These are phyloP conservation scores for Oedothorax gibbosus DNA, from an alignment of 1,140 invertebrate species.

Conservation along the genomic window DNA sequence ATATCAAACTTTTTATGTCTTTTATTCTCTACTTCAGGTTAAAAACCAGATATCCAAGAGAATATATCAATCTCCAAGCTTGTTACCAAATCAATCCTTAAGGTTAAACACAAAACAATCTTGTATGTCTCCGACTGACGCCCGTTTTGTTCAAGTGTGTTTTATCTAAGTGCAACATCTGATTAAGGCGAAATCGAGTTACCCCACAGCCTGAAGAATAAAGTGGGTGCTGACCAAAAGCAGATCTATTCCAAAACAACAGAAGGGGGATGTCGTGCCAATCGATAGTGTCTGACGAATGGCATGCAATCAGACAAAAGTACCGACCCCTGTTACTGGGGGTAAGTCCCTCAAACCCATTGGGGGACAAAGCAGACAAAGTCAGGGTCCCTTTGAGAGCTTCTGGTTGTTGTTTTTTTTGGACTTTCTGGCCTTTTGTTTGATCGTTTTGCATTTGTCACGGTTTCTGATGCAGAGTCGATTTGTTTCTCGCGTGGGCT, in stretches of 20 bases:
- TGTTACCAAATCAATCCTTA: no score
- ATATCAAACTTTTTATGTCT: no score
- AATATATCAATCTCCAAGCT: no score
- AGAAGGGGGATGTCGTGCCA: constrained; percentile 6
- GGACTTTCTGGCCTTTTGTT: constrained; percentile 12
- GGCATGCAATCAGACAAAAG: constrained; percentile 37
- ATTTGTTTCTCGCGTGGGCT: constrained; percentile 7
- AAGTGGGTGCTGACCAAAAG: background rate
- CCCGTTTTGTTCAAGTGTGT: no score
- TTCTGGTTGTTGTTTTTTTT: background rate
- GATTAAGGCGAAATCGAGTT: no score
- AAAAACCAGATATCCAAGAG: no score
- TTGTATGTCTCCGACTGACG: no score
- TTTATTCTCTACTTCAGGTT: no score
- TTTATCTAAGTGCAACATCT: no score
- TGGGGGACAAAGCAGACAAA: constrained; percentile 28
- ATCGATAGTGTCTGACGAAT: constrained; percentile 40
- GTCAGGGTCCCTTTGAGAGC: constrained; percentile 22
- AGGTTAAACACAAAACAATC: no score
- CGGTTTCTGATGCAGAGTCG: constrained; percentile 33
- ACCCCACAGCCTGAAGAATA: no score
- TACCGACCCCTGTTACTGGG: constrained; percentile 25
- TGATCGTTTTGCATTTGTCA: constrained; percentile 52
- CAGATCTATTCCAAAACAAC: constrained; percentile 2
- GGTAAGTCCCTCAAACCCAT: constrained; percentile 18